A percentile compares a stretch with the other conserved stretches of the same genome.
Conservation (phyloP, 1,140 invertebrate species). For the Lutraria rhynchaena region DNA sequence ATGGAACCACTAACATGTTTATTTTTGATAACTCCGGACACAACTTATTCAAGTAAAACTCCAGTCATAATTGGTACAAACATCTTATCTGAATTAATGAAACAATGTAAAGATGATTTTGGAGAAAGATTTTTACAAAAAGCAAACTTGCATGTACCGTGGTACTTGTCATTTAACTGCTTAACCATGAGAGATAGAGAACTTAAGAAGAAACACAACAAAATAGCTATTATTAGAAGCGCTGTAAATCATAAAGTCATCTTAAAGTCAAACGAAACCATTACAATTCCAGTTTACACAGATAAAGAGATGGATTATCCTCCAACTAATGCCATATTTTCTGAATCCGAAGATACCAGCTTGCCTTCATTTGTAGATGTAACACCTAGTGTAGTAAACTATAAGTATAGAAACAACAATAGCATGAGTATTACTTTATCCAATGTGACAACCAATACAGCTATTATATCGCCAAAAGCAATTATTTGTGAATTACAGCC, state of each 20-base stretch:
- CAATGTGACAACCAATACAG: no score
- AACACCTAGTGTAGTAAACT: no score
- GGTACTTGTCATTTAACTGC: slow-evolving; percentile 48
- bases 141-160: slow-evolving; percentile 45
- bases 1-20: background rate
- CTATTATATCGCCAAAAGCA: no score
- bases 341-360: background rate
- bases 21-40: slow-evolving; percentile 39
- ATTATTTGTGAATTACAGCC: no score
- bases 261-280: background rate
- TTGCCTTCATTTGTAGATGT: slow-evolving; percentile 1
- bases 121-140: slow-evolving; percentile 54
- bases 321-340: slow-evolving; percentile 1
- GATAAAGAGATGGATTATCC: slow-evolving; percentile 12
- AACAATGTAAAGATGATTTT: slow-evolving; percentile 34
- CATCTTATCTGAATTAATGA: slow-evolving; percentile 13
- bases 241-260: slow-evolving; percentile 7
- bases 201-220: slow-evolving; percentile 18
- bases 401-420: no score
- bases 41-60: slow-evolving; percentile 14
- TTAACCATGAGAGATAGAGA: slow-evolving; percentile 15
- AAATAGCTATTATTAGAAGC: slow-evolving; percentile 7
- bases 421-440: no score
- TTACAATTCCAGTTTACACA: background rate
- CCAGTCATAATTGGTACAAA: slow-evolving; percentile 57